Percentiles rank a stretch among this genome's conserved stretches.
Conservation (phyloP, 30 jellyfish, hydroid and myxozoan genomes). For the Chironex yamaguchii region DNA sequence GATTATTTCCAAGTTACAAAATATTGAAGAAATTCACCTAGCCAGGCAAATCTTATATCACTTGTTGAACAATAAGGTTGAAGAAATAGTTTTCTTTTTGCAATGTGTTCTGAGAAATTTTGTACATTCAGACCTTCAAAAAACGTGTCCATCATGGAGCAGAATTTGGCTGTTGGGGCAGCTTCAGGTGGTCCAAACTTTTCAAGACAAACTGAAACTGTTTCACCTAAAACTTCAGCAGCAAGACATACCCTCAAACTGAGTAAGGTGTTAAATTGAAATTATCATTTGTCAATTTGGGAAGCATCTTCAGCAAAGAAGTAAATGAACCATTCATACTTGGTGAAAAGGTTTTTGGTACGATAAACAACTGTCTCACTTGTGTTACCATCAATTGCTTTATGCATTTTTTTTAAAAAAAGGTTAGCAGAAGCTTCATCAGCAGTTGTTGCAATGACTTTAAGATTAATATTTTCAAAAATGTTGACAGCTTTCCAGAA, state of each 20-base stretch:
- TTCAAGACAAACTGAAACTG: slow-evolving; percentile 18
- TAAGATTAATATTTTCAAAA: slow-evolving; percentile 42
- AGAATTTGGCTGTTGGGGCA: slow-evolving; percentile 48
- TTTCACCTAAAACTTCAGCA: slow-evolving; percentile 36
- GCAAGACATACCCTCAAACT: slow-evolving; percentile 66
- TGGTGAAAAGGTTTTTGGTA: slow-evolving; percentile 36
- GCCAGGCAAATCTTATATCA: slow-evolving; percentile 65
- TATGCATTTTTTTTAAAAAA: slow-evolving; percentile 39
- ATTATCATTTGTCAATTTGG: slow-evolving; percentile 70
- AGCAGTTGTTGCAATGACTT: slow-evolving; percentile 76
- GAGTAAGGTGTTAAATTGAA: slow-evolving; percentile 58
- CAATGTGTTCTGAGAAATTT: slow-evolving; percentile 15
- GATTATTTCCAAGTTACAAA: slow-evolving; percentile 55
- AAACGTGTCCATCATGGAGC: slow-evolving; percentile 57
- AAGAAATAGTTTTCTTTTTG: slow-evolving; percentile 27
- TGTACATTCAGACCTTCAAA: slow-evolving; percentile 47
- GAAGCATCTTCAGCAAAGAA: slow-evolving; percentile 67
- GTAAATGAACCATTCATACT: slow-evolving; percentile 33
- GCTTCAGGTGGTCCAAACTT: slow-evolving; percentile 62
- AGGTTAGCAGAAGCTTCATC: slow-evolving; percentile 77
- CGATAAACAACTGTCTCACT: slow-evolving; percentile 44
- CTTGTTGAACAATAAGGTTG: slow-evolving; percentile 21
- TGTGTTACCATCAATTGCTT: slow-evolving; percentile 36
- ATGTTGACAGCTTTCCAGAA: slow-evolving; percentile 74
- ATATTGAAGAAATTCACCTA: slow-evolving; percentile 37